Conservation (phyloP, 92 coral and sea anemone genomes). For the Zoanthus sansibaricus region DNA sequence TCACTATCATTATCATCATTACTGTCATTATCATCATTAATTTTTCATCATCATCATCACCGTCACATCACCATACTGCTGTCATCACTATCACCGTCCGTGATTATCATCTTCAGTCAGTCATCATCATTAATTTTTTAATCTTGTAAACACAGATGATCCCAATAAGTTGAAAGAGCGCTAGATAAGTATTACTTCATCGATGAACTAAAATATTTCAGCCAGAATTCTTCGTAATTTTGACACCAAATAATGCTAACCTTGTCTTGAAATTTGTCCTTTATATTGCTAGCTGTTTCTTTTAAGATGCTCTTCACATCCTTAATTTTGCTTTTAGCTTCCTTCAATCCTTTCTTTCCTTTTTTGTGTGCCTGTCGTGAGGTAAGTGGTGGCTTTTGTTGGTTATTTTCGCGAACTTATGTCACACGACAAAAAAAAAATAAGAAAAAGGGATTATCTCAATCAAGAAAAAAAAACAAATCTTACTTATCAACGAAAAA, state of each 20-base stretch:
- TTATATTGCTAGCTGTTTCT: conserved; percentile 62
- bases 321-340: conserved; percentile 70
- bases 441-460: too few relatives aligned
- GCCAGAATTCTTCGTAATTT: neutral
- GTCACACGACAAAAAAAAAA: too few relatives aligned
- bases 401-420: neutral
- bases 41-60: neutral
- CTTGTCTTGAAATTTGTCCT: conserved; percentile 60
- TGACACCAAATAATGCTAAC: conserved; percentile 22
- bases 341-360: conserved; percentile 80
- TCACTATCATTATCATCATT: neutral
- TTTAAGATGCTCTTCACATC: conserved; percentile 70
- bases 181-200: too few relatives aligned
- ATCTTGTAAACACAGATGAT: too few relatives aligned
- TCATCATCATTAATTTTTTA: too few relatives aligned
- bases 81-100: neutral
- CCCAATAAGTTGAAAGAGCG: too few relatives aligned
- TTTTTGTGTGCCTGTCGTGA: conserved; percentile 65
- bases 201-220: too few relatives aligned
- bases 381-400: neutral
- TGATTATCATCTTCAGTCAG: neutral
- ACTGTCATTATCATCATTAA: neutral
- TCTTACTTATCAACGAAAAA: too few relatives aligned
- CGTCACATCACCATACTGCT: neutral
- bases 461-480: too few relatives aligned